Percentiles rank a stretch among this genome's conserved stretches.
phyloP scores from a whole-genome alignment of 2,113 vertebrate species.

The Laticauda colubrina region DNA sequence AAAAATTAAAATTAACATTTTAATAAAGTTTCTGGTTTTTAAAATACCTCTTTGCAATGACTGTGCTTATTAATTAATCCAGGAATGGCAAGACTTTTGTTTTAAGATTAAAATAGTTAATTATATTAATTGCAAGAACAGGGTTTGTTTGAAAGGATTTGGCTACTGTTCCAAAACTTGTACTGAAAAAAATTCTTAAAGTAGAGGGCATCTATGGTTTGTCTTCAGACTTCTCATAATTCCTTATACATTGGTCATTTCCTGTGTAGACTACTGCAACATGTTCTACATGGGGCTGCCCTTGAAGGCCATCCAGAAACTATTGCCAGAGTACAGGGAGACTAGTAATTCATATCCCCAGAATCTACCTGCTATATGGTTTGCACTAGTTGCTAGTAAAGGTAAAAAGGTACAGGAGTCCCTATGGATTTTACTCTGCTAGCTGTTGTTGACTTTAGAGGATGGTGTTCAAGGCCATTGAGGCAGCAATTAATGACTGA shows the following conservation, averaged over 20 bases:
- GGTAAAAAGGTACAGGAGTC: too few species aligned
- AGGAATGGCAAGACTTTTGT: not conserved
- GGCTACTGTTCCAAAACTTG: not conserved
- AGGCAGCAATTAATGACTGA: too few species aligned
- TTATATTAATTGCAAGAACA: not conserved
- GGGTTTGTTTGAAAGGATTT: not conserved
- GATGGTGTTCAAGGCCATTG: too few species aligned
- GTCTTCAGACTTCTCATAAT: not conserved
- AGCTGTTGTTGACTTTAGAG: too few species aligned
- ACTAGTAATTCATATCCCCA: not conserved
- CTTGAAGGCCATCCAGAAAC: not conserved
- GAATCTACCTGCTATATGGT: not conserved
- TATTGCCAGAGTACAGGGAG: not conserved
- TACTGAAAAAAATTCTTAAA: not conserved
- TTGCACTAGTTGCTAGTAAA: not conserved
- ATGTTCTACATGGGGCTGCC: not conserved
- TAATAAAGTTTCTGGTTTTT: conserved; percentile 12
- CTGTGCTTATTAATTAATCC: not conserved
- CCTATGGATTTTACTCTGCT: too few species aligned
- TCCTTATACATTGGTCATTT: not conserved
- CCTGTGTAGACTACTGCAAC: not conserved
- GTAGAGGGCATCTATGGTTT: not conserved
- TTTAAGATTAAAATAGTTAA: conserved; percentile 5
- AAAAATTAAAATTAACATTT: conserved; percentile 25
- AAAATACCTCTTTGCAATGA: not conserved